phyloP scores from a whole-genome alignment of 2,797 vertebrate genomes.

The Telmatherina bonti region DNA sequence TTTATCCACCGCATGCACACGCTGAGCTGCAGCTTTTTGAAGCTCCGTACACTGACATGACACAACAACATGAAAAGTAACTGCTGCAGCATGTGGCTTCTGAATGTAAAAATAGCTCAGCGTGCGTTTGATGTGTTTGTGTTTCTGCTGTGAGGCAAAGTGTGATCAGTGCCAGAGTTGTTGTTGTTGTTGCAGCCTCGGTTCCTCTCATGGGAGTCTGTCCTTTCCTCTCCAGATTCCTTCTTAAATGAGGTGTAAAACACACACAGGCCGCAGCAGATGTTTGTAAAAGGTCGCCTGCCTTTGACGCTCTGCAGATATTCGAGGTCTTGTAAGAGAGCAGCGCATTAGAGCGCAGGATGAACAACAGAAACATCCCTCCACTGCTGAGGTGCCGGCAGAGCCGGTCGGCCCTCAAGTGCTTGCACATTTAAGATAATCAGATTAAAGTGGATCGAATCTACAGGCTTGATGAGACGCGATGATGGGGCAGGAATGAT shows the following conservation, averaged over 20 bases:
- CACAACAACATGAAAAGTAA: slow-evolving; percentile 40
- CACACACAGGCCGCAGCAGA: slow-evolving; percentile 20
- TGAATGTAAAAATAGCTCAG: slow-evolving; percentile 49
- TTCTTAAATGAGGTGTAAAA: slow-evolving; percentile 48
- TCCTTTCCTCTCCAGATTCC: slow-evolving; percentile 20
- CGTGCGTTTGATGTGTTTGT: slow-evolving; percentile 12
- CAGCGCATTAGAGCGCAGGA: slow-evolving; percentile 14
- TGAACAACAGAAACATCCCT: slow-evolving; percentile 2
- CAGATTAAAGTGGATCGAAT: slow-evolving; percentile 66
- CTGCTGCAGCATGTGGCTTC: slow-evolving; percentile 42
- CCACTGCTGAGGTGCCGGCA: slow-evolving; percentile 10
- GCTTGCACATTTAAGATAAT: slow-evolving; percentile 50
- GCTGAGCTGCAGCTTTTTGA: slow-evolving; percentile 20
- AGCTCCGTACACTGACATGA: slow-evolving; percentile 23
- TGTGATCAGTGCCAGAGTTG: slow-evolving; percentile 43
- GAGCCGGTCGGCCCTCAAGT: background rate
- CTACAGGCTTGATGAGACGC: slow-evolving; percentile 35
- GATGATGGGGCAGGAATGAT: slow-evolving; percentile 58
- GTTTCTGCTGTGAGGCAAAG: slow-evolving; percentile 25
- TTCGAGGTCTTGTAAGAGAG: background rate
- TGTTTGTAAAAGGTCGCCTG: slow-evolving; percentile 43
- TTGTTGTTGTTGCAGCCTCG: slow-evolving; percentile 40
- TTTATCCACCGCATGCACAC: background rate
- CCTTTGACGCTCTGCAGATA: slow-evolving; percentile 15
- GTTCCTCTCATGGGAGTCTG: slow-evolving; percentile 39